phyloP scores from a whole-genome alignment of 64 coral and sea anemone species.

The Montipora cactus region DNA sequence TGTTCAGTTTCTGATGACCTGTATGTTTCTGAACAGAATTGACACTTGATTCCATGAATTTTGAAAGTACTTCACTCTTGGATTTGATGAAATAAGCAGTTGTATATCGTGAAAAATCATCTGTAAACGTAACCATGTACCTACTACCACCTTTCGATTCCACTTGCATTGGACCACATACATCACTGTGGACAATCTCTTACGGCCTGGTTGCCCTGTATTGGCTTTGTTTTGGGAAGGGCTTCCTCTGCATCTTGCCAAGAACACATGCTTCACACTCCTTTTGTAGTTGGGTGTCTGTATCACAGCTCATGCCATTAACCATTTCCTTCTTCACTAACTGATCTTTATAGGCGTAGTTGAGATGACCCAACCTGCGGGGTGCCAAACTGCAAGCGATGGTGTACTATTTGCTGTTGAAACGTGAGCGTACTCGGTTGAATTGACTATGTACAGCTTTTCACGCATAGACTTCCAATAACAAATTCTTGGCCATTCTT shows the following conservation, averaged over 20 bases:
- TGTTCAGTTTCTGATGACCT: constrained; percentile 51
- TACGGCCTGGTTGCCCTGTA: constrained; percentile 79
- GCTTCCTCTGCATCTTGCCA: constrained; percentile 82
- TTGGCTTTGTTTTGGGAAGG: constrained; percentile 77
- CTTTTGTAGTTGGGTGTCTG: constrained; percentile 31
- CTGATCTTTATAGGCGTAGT: constrained; percentile 73
- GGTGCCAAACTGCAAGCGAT: constrained; percentile 69
- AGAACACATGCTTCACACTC: constrained; percentile 78
- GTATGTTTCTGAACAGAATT: constrained; percentile 46
- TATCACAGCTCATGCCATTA: constrained; percentile 58
- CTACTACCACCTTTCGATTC: no score
- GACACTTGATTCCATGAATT: constrained; percentile 6
- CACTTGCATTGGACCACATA: background rate
- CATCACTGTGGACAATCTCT: constrained; percentile 79
- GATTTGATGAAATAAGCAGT: background rate
- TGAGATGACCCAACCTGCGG: constrained; percentile 71
- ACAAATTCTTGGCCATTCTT: constrained; percentile 72
- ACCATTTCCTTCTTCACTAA: constrained; percentile 80
- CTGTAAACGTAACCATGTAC: background rate
- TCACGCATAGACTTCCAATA: constrained; percentile 37
- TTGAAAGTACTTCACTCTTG: constrained; percentile 40
- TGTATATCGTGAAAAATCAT: constrained; percentile 79
- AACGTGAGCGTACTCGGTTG: constrained; percentile 60
- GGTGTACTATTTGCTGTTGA: constrained; percentile 39
- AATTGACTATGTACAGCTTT: constrained; percentile 26